Conservation (phyloP, 2,888 invertebrate genomes). For the Chymomyza caudatula region DNA sequence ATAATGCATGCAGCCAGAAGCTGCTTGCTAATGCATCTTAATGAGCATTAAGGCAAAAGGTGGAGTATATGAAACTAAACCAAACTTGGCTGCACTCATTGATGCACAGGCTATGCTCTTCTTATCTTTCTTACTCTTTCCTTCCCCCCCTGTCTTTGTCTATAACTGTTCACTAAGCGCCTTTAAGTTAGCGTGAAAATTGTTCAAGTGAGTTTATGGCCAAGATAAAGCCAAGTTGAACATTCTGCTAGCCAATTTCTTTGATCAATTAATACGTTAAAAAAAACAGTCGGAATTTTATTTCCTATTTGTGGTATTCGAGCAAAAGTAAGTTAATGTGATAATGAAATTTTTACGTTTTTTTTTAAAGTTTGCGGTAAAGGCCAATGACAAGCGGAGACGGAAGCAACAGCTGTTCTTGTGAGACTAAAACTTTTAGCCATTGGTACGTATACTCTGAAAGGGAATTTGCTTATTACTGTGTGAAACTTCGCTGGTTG, state of each 20-base stretch:
- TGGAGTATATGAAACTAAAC: conserved; percentile 3
- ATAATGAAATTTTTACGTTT: conserved; percentile 44
- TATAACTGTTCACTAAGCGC: conserved; percentile 54
- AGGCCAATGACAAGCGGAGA: neutral
- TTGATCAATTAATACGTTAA: conserved; percentile 53
- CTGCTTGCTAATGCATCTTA: conserved; percentile 60
- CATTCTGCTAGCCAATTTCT: conserved; percentile 23
- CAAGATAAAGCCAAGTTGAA: neutral
- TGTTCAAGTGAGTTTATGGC: conserved; percentile 36
- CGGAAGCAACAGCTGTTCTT: neutral
- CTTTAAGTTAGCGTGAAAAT: conserved; percentile 66
- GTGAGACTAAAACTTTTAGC: too few relatives aligned
- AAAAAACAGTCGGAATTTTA: conserved; percentile 2
- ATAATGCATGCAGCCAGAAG: conserved; percentile 5
- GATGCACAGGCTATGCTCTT: neutral
- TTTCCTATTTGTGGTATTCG: conserved; percentile 28
- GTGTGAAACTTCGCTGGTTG: too few relatives aligned
- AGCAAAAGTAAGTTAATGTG: conserved; percentile 32
- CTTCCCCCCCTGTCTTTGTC: neutral
- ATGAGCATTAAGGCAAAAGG: conserved; percentile 44
- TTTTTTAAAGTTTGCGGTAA: conserved; percentile 44
- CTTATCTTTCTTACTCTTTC: neutral
- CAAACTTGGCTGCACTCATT: neutral
- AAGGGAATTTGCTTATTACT: too few relatives aligned
- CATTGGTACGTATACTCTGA: too few relatives aligned